Evolutionary conservation across 1,140 invertebrate species (phyloP).

Genomic region (Sycophila sp.): DNA sequence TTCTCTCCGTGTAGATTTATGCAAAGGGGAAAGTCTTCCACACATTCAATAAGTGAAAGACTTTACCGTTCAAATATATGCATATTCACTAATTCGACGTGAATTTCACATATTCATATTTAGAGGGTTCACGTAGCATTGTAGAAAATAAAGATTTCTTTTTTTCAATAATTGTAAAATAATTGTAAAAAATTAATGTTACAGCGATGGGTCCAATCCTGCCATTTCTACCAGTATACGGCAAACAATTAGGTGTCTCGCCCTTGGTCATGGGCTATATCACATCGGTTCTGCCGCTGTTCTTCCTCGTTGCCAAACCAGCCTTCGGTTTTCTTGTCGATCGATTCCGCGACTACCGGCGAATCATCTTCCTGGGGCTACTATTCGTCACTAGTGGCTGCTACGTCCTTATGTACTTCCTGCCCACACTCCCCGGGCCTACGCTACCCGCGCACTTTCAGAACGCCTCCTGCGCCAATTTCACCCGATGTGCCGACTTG

Average conservation of each 20-base stretch:
- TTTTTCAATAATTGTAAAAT: too few species aligned
- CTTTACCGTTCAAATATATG: too few species aligned
- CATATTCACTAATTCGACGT: too few species aligned
- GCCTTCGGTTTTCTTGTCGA: slow-evolving; percentile 78
- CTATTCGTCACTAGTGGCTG: slow-evolving; percentile 72
- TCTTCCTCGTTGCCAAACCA: slow-evolving; percentile 79
- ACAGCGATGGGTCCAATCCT: slow-evolving; percentile 80
- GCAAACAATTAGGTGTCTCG: slow-evolving; percentile 79
- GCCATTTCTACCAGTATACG: slow-evolving; percentile 78
- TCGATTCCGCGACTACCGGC: slow-evolving; percentile 71
- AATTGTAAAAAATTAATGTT: too few species aligned
- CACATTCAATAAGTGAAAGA: too few species aligned
- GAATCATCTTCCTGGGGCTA: slow-evolving; percentile 75
- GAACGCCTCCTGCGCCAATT: slow-evolving; percentile 46
- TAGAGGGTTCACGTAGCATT: too few species aligned
- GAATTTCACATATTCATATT: too few species aligned
- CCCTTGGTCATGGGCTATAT: slow-evolving; percentile 77
- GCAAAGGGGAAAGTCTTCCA: too few species aligned
- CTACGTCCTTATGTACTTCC: slow-evolving; percentile 73
- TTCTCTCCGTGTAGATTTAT: too few species aligned
- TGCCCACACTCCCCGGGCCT: slow-evolving; percentile 66
- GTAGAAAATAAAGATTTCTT: too few species aligned
- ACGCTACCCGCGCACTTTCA: slow-evolving; percentile 43
- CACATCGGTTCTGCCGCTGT: slow-evolving; percentile 74
- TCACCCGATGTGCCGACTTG: slow-evolving; percentile 52